These are phyloP conservation scores for Malacoctenus gilli DNA, from an alignment of 2,797 vertebrate species.

Conservation along the genomic window DNA sequence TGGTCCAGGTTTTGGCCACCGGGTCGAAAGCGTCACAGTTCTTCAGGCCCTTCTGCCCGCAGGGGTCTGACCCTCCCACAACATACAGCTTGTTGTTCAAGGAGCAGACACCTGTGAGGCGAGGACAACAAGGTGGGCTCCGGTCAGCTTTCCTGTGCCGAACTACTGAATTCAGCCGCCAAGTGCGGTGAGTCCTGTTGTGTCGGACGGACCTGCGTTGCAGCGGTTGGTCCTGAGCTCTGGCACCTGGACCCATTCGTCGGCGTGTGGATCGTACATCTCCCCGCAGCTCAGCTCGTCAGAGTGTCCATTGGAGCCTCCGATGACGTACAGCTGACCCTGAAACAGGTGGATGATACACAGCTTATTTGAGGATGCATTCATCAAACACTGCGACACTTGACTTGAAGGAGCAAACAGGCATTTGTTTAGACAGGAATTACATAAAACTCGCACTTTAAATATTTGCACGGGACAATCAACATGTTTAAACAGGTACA, in stretches of 20 bases:
- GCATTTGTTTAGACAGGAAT: not conserved
- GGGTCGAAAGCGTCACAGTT: constrained; percentile 98
- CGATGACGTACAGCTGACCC: constrained; percentile 96
- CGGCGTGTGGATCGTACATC: constrained; percentile 88
- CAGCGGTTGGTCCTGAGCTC: constrained; percentile 97
- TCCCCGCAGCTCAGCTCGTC: constrained; percentile 97
- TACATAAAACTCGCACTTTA: too few species aligned
- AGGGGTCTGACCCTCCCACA: constrained; percentile 97
- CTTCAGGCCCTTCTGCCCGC: constrained; percentile 97
- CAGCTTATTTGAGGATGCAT: not conserved
- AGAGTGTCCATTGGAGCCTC: constrained; percentile 96
- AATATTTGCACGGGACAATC: constrained; percentile 20
- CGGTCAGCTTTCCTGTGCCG: not conserved
- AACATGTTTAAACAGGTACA: not conserved
- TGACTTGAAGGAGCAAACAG: too few species aligned
- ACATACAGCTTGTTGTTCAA: constrained; percentile 94
- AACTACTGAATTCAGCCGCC: not conserved
- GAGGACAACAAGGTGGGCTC: too few species aligned
- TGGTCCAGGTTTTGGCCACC: constrained; percentile 90
- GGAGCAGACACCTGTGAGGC: constrained; percentile 89
- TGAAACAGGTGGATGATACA: constrained; percentile 47
- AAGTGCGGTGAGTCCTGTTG: too few species aligned
- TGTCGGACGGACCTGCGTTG: constrained; percentile 87
- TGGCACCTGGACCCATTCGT: constrained; percentile 93
- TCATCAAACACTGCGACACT: too few species aligned